Evolutionary conservation across 2,113 vertebrate species (phyloP).

Genomic region (Hyperoodon ampullatus): DNA sequence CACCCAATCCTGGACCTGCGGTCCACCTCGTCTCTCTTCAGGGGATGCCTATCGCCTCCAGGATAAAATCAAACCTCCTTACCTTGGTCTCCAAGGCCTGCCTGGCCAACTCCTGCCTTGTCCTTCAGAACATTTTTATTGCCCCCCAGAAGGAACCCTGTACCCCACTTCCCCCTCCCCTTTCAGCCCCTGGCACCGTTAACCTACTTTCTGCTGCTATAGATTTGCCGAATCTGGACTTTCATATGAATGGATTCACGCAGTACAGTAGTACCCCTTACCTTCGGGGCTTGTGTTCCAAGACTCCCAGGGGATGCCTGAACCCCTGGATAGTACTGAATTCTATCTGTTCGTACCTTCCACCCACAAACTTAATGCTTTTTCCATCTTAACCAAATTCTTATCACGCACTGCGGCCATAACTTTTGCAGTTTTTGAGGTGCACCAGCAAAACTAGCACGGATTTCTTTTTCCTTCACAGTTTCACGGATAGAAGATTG

Average conservation of each 20-base stretch:
- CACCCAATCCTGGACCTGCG: not conserved
- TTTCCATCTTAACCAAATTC: not conserved
- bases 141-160: not conserved
- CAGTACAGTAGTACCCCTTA: not conserved
- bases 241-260: not conserved
- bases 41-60: not conserved
- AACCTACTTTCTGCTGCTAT: not conserved
- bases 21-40: not conserved
- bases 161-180: not conserved
- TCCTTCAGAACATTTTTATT: not conserved
- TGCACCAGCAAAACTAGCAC: no score
- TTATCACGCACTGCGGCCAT: not conserved
- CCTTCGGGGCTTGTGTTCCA: not conserved
- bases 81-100: not conserved
- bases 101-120: not conserved
- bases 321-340: not conserved
- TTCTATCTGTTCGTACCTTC: not conserved
- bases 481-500: no score
- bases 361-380: not conserved
- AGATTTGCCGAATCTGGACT: not conserved
- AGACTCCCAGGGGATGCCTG: not conserved
- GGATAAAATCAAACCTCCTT: not conserved
- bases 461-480: no score
- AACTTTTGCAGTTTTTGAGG: no score
- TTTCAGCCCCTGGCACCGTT: not conserved